phyloP scores from a whole-genome alignment of 92 coral and sea anemone species.

The Hydrozoanthus gracilis region DNA sequence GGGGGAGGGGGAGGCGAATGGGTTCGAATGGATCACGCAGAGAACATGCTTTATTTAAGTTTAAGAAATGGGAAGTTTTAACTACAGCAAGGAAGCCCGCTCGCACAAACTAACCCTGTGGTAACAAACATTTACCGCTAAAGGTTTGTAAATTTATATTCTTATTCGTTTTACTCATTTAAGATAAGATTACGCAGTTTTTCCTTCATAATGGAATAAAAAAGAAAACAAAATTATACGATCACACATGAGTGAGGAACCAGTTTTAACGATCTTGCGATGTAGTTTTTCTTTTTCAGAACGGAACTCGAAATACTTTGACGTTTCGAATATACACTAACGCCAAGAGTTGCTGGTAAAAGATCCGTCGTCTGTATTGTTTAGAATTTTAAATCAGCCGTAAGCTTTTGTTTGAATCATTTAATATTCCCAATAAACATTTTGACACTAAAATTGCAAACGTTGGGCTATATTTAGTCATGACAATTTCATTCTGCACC shows the following conservation, averaged over 20 bases:
- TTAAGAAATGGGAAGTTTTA: neutral
- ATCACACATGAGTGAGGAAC: neutral
- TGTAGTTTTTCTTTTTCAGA: neutral
- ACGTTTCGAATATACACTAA: neutral
- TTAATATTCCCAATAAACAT: neutral
- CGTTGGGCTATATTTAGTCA: neutral
- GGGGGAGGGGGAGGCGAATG: neutral
- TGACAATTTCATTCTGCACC: neutral
- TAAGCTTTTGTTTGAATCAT: neutral
- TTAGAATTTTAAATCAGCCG: neutral
- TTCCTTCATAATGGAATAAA: neutral
- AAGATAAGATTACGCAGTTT: neutral
- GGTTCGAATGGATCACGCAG: neutral
- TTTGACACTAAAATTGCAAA: neutral
- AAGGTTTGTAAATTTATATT: slow-evolving; percentile 5
- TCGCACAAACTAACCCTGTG: neutral
- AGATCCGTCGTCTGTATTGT: neutral
- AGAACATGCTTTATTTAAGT: neutral
- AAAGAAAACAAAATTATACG: neutral
- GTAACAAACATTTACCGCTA: neutral
- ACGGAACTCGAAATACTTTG: neutral
- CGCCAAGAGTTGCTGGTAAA: neutral
- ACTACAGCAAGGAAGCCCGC: neutral
- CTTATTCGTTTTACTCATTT: slow-evolving; percentile 11
- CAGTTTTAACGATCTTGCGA: neutral